Conservation (phyloP, 2,888 invertebrate species). For the Hedya salicella region DNA sequence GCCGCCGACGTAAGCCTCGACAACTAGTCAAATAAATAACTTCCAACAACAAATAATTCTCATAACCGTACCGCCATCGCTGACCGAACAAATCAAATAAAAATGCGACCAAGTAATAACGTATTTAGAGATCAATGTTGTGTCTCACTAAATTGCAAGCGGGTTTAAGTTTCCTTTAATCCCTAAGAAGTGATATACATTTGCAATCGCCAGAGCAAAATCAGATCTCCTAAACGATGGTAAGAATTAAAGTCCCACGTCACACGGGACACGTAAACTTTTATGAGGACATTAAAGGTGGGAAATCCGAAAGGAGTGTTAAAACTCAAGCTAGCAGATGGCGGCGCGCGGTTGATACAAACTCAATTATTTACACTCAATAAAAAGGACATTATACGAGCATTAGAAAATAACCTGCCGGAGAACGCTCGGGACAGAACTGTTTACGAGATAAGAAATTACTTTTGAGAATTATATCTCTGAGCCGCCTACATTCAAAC, state of each 20-base stretch:
- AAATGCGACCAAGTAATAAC: slow-evolving; percentile 58
- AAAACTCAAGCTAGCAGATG: slow-evolving; percentile 76
- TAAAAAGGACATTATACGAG: slow-evolving; percentile 83
- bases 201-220: slow-evolving; percentile 53
- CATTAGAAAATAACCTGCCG: slow-evolving; percentile 76
- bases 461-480: slow-evolving; percentile 43
- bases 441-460: slow-evolving; percentile 65
- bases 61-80: slow-evolving; percentile 67
- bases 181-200: slow-evolving; percentile 69
- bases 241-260: slow-evolving; percentile 61
- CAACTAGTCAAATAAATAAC: slow-evolving; percentile 78
- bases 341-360: slow-evolving; percentile 78
- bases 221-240: slow-evolving; percentile 52
- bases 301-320: slow-evolving; percentile 83
- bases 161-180: slow-evolving; percentile 68
- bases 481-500: slow-evolving; percentile 37
- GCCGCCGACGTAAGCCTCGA: slow-evolving; percentile 65
- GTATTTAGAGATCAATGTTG: slow-evolving; percentile 63
- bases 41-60: slow-evolving; percentile 80
- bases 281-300: slow-evolving; percentile 82
- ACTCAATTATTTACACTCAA: slow-evolving; percentile 85
- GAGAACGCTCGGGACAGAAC: slow-evolving; percentile 51
- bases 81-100: slow-evolving; percentile 58
- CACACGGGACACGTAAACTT: slow-evolving; percentile 68
- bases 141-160: slow-evolving; percentile 56